Evolutionary conservation across 1,140 invertebrate species (phyloP).

Genomic region (Proales similis): DNA sequence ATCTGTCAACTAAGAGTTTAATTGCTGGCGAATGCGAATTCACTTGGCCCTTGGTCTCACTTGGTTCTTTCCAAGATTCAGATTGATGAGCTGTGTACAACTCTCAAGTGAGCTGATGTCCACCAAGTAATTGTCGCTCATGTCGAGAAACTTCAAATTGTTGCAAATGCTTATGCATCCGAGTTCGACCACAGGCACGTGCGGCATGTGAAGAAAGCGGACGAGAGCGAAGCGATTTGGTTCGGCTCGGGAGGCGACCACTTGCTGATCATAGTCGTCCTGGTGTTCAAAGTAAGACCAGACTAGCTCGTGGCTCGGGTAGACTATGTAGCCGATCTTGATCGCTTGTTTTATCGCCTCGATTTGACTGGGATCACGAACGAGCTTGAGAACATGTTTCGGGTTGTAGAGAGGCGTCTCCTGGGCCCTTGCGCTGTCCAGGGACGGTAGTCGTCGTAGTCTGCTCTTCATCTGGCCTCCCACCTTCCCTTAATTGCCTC

Average conservation of each 20-base stretch:
- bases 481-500: too few relatives aligned
- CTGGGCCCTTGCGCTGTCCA: too few relatives aligned
- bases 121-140: slow-evolving; percentile 48
- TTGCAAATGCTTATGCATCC: slow-evolving; percentile 45
- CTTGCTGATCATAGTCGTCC: slow-evolving; percentile 8
- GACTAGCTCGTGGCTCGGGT: slow-evolving; percentile 11
- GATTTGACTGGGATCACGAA: too few relatives aligned
- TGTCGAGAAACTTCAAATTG: slow-evolving; percentile 45
- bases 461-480: too few relatives aligned
- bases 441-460: too few relatives aligned
- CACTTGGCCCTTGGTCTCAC: slow-evolving; percentile 39
- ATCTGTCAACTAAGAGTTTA: slow-evolving; percentile 42
- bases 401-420: too few relatives aligned
- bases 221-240: slow-evolving; percentile 20
- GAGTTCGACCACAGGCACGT: slow-evolving; percentile 38
- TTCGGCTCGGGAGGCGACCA: not conserved
- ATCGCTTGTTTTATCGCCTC: slow-evolving; percentile 13
- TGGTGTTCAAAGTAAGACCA: slow-evolving; percentile 23
- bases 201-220: slow-evolving; percentile 7
- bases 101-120: slow-evolving; percentile 45
- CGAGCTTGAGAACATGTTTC: too few relatives aligned
- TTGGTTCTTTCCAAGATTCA: slow-evolving; percentile 51
- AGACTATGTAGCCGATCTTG: slow-evolving; percentile 27
- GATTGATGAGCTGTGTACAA: slow-evolving; percentile 46
- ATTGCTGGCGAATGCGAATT: not conserved